A percentile compares a stretch with the other conserved stretches of the same genome.
Evolutionary conservation across 2,113 vertebrate species (phyloP).

Genomic region (Neotoma lepida): DNA sequence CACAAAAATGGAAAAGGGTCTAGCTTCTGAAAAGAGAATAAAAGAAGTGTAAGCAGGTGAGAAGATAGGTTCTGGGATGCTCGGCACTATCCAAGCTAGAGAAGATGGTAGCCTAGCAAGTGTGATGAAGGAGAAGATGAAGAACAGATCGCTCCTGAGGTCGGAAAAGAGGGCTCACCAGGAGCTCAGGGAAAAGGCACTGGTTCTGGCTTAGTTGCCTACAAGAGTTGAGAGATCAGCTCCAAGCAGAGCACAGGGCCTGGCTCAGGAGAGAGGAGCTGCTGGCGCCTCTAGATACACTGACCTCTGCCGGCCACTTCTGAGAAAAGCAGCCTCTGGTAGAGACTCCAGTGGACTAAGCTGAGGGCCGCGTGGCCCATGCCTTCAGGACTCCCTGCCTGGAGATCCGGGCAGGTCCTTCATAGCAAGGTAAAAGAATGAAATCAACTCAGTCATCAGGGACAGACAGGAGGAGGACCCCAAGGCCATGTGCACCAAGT

Average conservation of each 20-base stretch:
- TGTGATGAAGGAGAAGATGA: neutral
- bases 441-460: neutral
- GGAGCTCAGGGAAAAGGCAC: neutral
- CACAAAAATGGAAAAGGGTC: neutral
- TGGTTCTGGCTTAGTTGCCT: neutral
- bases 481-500: neutral
- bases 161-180: neutral
- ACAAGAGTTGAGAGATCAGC: neutral
- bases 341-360: neutral
- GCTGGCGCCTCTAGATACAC: neutral
- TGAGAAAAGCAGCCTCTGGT: neutral
- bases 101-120: neutral
- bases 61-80: neutral
- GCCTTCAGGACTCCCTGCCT: neutral
- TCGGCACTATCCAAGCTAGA: neutral
- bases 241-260: neutral
- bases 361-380: neutral
- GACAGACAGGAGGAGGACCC: neutral
- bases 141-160: neutral
- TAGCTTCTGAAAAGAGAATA: neutral
- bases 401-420: neutral
- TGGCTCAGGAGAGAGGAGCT: rapidly evolving
- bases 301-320: neutral
- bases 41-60: neutral
- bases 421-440: neutral